These are phyloP conservation scores for Tanaodytes sp. DNA, from an alignment of 2,888 invertebrate genomes.

Conservation along the genomic window DNA sequence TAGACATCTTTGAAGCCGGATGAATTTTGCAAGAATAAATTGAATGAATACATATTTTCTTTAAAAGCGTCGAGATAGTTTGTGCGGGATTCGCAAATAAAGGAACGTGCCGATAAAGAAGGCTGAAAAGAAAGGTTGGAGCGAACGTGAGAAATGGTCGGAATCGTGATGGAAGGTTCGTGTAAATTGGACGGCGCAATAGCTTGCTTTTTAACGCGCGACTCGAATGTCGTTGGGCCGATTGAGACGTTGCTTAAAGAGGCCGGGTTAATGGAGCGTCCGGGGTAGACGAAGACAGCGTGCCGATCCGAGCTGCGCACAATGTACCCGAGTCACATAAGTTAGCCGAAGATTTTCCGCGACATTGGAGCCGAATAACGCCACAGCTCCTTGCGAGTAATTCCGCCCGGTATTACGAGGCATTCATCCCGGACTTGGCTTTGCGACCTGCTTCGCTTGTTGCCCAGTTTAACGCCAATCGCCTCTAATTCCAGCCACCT, in stretches of 20 bases:
- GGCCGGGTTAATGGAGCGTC: slow-evolving; percentile 23
- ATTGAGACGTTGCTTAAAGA: slow-evolving; percentile 27
- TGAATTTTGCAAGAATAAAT: too few species aligned
- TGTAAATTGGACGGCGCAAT: too few species aligned
- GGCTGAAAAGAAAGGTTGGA: too few species aligned
- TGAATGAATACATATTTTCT: too few species aligned
- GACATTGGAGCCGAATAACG: slow-evolving; percentile 44
- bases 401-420: background rate
- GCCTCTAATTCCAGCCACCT: slow-evolving; percentile 3
- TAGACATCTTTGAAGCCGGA: too few species aligned
- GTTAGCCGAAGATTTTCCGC: slow-evolving; percentile 55
- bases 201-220: slow-evolving; percentile 9
- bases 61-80: too few species aligned
- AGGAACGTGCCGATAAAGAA: too few species aligned
- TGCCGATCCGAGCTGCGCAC: slow-evolving; percentile 10
- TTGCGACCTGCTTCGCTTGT: background rate
- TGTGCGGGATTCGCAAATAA: too few species aligned
- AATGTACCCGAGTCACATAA: slow-evolving; percentile 27
- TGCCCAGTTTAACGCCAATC: slow-evolving; percentile 36
- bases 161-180: too few species aligned
- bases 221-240: slow-evolving; percentile 12
- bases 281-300: slow-evolving; percentile 18
- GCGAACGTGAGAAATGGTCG: too few species aligned
- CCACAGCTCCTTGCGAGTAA: slow-evolving; percentile 27
- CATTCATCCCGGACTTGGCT: slow-evolving; percentile 15